A percentile compares a stretch with the other conserved stretches of the same genome.
Conservation (phyloP, 2,888 invertebrate genomes). For the Tricholauxania praeusta region DNA sequence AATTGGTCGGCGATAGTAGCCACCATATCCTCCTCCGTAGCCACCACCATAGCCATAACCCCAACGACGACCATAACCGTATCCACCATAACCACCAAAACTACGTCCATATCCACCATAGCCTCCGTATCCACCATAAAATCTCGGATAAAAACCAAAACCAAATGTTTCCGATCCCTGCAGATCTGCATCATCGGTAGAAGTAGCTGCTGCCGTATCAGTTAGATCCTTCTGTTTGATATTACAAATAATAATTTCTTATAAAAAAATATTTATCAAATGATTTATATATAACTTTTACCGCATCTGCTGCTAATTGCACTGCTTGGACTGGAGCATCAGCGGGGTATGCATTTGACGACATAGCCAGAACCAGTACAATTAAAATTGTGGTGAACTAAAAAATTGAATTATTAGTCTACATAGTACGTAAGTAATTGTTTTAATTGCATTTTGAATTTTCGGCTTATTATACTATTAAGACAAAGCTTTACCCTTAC, state of each 20-base stretch:
- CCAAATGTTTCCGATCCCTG: constrained; percentile 53
- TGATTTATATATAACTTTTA: background rate
- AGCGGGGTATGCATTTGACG: background rate
- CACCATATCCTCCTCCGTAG: constrained; percentile 40
- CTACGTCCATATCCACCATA: constrained; percentile 45
- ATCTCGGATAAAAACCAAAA: constrained; percentile 52
- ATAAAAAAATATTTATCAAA: background rate
- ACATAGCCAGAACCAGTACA: background rate
- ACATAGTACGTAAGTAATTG: too few species aligned
- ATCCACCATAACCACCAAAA: constrained; percentile 46
- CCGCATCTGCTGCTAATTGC: background rate
- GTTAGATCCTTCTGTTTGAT: constrained; percentile 32
- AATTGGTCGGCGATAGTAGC: constrained; percentile 43
- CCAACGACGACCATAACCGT: constrained; percentile 47
- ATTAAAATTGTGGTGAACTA: constrained; percentile 1
- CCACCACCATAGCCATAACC: constrained; percentile 44
- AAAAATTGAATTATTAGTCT: background rate
- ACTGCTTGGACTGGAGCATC: background rate
- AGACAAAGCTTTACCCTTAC: too few species aligned
- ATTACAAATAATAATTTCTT: constrained; percentile 11
- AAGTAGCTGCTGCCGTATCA: constrained; percentile 32
- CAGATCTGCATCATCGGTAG: constrained; percentile 44
- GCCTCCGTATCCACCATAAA: constrained; percentile 29
- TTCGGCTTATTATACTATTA: too few species aligned
- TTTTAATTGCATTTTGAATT: background rate